phyloP scores from a whole-genome alignment of 2,113 vertebrate species.

The Paradoxurus hermaphroditus region DNA sequence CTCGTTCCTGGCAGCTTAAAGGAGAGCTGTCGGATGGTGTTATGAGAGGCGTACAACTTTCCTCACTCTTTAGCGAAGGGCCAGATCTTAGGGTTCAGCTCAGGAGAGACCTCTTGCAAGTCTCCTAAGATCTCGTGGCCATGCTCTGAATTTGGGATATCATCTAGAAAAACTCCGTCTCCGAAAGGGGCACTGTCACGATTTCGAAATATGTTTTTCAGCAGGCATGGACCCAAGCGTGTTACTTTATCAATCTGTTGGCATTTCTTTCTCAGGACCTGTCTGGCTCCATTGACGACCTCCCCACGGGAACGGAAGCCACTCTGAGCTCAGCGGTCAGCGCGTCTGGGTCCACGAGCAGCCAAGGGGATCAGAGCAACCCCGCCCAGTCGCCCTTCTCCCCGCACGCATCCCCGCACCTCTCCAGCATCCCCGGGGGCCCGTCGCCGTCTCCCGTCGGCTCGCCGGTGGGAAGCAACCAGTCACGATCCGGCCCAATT shows the following conservation, averaged over 20 bases:
- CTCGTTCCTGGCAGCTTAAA: neutral
- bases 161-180: neutral
- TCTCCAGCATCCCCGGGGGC: constrained; percentile 92
- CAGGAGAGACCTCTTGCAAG: neutral
- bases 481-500: constrained; percentile 95
- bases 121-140: neutral
- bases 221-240: neutral
- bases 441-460: constrained; percentile 95
- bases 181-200: neutral
- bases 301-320: constrained; percentile 95
- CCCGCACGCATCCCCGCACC: constrained; percentile 94
- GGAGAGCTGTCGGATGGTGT: neutral
- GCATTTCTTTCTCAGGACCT: constrained; percentile 87
- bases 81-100: neutral
- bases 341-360: constrained; percentile 90
- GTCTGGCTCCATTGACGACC: constrained; percentile 96
- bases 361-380: constrained; percentile 94
- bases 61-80: neutral
- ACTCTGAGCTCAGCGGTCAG: constrained; percentile 91
- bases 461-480: constrained; percentile 94
- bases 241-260: neutral
- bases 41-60: neutral
- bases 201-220: neutral
- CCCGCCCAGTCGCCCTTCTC: constrained; percentile 96
- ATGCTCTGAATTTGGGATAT: neutral